Base-by-base conservation (phyloP, 2,113 vertebrate genomes). In the Corapipo altera region DNA sequence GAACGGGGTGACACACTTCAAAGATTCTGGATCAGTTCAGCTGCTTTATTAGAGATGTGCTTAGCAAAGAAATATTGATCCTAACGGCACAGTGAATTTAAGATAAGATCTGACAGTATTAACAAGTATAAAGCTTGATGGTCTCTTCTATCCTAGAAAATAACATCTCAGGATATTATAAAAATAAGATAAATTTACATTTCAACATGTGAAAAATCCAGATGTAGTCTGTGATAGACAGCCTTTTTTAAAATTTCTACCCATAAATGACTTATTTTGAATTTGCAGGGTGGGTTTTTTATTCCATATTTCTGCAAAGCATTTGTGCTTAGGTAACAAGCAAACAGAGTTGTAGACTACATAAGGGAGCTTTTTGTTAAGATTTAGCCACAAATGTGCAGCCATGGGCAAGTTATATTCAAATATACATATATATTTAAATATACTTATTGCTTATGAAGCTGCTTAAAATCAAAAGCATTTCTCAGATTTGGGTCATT, bases 61-160 rank as follows among this genome's bases (percentile, higher is more conserved):
- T 96, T 82, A 95, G 66, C 43, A 88, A 82, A 62, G 75, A 90
- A 86, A 73, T 93, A 97, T 73, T 88, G 93, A 97, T 92, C 71
- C 54, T 66, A 90, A 73, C 17, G 62, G 69, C 9, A 49, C 6
- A 85, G 49, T 72, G 73, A 88, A 92, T 93, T 94, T 76, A 67
- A 78, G 49, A 76, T 79, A 80, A 77, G 69, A 70, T 95, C 75
- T 82, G 72, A 39, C 27, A 61, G 17, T 57, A 93, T 77, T 84
- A 91, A 65, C 27, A 91, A 88, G 88, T 88, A 30, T 76, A 95
- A 72, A 74, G 18, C 51, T 82, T 82, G 54, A 58, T 84, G 20
- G 27, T 79, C 13, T 80, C 22, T 52, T 64, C 65, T 46, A 17
- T 82, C 28, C 51, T 58, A 66, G 32, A 59, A 91, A 88, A 76